These are phyloP conservation scores for Eciton burchellii DNA, from an alignment of 1,140 invertebrate species.

Conservation along the genomic window DNA sequence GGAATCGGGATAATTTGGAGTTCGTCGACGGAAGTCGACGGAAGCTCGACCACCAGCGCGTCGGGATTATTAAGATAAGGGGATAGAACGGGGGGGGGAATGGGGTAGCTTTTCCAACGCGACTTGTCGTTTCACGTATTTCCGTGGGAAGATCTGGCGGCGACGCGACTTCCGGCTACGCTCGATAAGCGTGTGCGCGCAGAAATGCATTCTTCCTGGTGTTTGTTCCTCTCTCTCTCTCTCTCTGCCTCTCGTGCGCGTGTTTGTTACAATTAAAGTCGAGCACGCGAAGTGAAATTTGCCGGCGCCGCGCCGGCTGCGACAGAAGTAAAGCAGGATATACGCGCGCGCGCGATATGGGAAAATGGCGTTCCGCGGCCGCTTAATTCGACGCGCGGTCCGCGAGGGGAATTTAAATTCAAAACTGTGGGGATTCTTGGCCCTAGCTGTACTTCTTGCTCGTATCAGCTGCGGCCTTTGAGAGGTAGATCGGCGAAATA, in stretches of 20 bases:
- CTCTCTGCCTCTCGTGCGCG: too few species aligned
- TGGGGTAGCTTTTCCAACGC: background rate
- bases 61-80: slow-evolving; percentile 8
- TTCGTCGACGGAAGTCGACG: background rate
- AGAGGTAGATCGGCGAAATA: slow-evolving; percentile 48
- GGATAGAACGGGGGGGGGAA: background rate
- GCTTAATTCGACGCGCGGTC: slow-evolving; percentile 2
- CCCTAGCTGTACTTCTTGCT: slow-evolving; percentile 7
- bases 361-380: background rate
- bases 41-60: background rate
- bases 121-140: too few species aligned
- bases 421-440: slow-evolving; percentile 5
- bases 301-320: background rate
- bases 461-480: background rate
- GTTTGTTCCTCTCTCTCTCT: too few species aligned
- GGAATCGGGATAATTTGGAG: slow-evolving; percentile 2
- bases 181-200: background rate
- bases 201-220: background rate
- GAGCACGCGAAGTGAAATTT: background rate
- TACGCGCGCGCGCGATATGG: background rate
- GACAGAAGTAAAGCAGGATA: background rate
- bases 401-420: slow-evolving; percentile 30
- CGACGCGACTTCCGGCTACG: slow-evolving; percentile 8
- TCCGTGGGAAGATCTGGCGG: too few species aligned
- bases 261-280: slow-evolving; percentile 34